Percentiles rank a stretch among this genome's conserved stretches.
Conservation (phyloP, 2,797 vertebrate genomes). For the Craterocephalus amniculus region DNA sequence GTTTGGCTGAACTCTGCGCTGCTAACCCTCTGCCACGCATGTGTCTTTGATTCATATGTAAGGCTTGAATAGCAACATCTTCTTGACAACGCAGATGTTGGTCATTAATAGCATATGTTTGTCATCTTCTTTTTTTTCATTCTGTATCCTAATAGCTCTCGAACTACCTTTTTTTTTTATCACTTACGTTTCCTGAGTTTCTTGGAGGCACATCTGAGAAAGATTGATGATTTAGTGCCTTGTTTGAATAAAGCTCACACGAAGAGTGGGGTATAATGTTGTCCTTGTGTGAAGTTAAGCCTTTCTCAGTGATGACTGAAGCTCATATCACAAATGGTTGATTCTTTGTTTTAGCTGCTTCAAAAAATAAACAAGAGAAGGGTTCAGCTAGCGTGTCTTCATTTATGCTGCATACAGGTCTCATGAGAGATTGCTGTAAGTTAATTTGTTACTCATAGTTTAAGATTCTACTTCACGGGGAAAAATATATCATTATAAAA, state of each 20-base stretch:
- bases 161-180: conserved; percentile 68
- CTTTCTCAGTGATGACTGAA: conserved; percentile 55
- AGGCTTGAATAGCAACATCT: conserved; percentile 64
- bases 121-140: conserved; percentile 52
- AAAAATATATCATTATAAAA: conserved; percentile 33
- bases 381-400: conserved; percentile 3
- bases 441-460: conserved; percentile 27
- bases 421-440: conserved; percentile 1
- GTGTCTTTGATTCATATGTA: conserved; percentile 66
- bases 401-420: neutral
- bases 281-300: conserved; percentile 68
- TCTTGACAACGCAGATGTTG: conserved; percentile 69
- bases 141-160: conserved; percentile 63
- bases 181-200: conserved; percentile 67
- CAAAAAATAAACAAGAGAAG: conserved; percentile 48
- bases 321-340: conserved; percentile 34
- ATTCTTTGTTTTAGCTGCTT: conserved; percentile 22
- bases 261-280: conserved; percentile 63
- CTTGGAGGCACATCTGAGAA: conserved; percentile 75
- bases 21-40: conserved; percentile 66
- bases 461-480: conserved; percentile 19
- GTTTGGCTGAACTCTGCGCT: conserved; percentile 78
- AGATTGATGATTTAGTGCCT: conserved; percentile 67
- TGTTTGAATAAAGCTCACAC: conserved; percentile 71
- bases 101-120: conserved; percentile 76